Conservation (phyloP, 2,113 vertebrate genomes). For the Eleginops maclovinus region DNA sequence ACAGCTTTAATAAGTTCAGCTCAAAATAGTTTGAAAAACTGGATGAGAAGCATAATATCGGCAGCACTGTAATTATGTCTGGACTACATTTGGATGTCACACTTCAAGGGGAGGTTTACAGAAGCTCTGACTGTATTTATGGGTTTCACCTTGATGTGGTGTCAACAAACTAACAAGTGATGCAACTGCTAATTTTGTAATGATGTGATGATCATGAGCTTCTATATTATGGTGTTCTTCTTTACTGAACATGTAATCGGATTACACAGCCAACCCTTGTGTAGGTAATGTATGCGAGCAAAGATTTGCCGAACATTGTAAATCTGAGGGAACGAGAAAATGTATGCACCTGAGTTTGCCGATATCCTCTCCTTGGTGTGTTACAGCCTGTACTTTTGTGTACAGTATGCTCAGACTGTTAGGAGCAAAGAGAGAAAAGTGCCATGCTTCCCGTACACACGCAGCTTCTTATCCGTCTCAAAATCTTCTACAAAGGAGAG, state of each 20-base stretch:
- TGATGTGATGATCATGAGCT: constrained; percentile 6
- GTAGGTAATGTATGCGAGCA: not conserved
- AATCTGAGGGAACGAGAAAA: not conserved
- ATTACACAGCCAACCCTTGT: not conserved
- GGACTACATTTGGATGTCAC: constrained; percentile 47
- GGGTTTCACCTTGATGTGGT: not conserved
- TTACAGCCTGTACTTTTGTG: not conserved
- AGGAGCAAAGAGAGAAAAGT: constrained; percentile 5
- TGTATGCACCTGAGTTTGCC: constrained; percentile 8
- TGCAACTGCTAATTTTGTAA: constrained; percentile 1
- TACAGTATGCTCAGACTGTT: not conserved
- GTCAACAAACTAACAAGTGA: constrained; percentile 37
- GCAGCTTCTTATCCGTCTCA: constrained; percentile 40
- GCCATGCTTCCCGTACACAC: constrained; percentile 8
- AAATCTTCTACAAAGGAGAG: constrained; percentile 44
- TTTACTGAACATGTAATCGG: not conserved
- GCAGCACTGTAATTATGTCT: constrained; percentile 65
- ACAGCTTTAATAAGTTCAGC: constrained; percentile 74
- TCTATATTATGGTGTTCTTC: not conserved
- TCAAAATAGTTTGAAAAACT: constrained; percentile 73
- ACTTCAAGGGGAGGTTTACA: constrained; percentile 40
- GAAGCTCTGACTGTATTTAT: constrained; percentile 24
- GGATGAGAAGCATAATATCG: constrained; percentile 55
- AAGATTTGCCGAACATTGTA: constrained; percentile 17
- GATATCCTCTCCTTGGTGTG: not conserved